phyloP scores from a whole-genome alignment of 2,888 invertebrate genomes.

The Cephus runcator region DNA sequence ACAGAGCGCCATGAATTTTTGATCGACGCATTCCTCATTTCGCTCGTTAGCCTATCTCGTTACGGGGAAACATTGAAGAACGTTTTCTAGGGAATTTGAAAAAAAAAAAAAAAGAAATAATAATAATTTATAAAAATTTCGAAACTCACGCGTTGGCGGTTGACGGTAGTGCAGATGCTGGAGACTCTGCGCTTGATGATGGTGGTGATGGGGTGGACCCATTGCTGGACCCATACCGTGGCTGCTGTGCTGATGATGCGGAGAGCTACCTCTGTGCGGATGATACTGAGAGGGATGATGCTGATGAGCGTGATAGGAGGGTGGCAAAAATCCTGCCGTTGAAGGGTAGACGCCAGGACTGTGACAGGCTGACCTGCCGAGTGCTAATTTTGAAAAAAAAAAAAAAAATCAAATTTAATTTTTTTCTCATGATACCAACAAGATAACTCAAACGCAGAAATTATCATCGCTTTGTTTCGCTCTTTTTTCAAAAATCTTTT shows the following conservation, averaged over 20 bases:
- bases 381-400: slow-evolving; percentile 37
- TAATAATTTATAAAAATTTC: neutral
- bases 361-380: slow-evolving; percentile 61
- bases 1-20: neutral
- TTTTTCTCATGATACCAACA: neutral
- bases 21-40: neutral
- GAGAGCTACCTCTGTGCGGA: slow-evolving; percentile 60
- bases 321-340: slow-evolving; percentile 59
- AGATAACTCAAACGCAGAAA: neutral
- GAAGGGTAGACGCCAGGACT: slow-evolving; percentile 61
- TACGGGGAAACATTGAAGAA: neutral
- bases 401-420: neutral
- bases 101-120: neutral
- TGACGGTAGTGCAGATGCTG: slow-evolving; percentile 62
- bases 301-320: slow-evolving; percentile 57
- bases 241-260: slow-evolving; percentile 56
- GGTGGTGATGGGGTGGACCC: slow-evolving; percentile 62
- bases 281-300: slow-evolving; percentile 61
- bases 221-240: slow-evolving; percentile 59
- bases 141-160: slow-evolving; percentile 59
- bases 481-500: neutral
- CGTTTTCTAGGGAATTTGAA: no score
- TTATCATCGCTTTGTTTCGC: neutral
- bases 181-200: slow-evolving; percentile 55
- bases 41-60: neutral